phyloP scores from a whole-genome alignment of 2,113 vertebrate genomes.

The Ailuropoda melanoleuca region DNA sequence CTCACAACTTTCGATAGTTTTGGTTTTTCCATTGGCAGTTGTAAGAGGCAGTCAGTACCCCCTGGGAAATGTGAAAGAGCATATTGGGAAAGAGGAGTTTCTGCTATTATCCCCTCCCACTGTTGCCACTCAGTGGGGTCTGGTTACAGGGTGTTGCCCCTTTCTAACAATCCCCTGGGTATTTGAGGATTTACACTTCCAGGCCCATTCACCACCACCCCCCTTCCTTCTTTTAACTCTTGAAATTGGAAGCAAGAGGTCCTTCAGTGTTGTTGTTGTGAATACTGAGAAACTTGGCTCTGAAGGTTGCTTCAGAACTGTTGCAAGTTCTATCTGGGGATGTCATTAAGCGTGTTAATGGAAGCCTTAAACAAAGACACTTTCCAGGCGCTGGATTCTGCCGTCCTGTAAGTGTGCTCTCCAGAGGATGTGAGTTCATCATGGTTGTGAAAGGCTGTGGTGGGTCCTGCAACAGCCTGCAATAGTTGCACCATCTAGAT shows the following conservation, averaged over 20 bases:
- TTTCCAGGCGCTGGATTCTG: conserved; percentile 80
- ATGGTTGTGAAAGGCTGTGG: conserved; percentile 63
- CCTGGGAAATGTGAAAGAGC: background rate
- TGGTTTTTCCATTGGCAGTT: background rate
- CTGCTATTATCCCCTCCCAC: background rate
- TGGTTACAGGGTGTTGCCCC: conserved; percentile 59
- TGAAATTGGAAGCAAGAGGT: conserved; percentile 71
- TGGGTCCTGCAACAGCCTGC: conserved; percentile 77
- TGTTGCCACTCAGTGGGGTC: background rate
- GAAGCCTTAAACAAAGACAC: conserved; percentile 71
- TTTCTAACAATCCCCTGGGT: conserved; percentile 31
- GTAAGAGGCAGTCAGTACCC: background rate
- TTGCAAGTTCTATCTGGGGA: conserved; percentile 76
- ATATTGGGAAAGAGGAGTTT: background rate
- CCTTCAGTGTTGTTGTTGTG: background rate
- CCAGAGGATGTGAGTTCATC: conserved; percentile 37
- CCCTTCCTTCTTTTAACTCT: background rate
- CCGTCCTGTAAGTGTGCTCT: conserved; percentile 10
- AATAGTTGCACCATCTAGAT: conserved; percentile 84
- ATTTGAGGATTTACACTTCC: background rate
- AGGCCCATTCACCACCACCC: background rate
- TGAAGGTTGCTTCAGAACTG: conserved; percentile 64
- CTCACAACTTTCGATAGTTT: background rate
- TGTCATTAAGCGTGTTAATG: conserved; percentile 82
- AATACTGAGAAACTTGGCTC: conserved; percentile 57